Base-by-base conservation (phyloP, 2,888 invertebrate species). In the Parnassius orleans region DNA sequence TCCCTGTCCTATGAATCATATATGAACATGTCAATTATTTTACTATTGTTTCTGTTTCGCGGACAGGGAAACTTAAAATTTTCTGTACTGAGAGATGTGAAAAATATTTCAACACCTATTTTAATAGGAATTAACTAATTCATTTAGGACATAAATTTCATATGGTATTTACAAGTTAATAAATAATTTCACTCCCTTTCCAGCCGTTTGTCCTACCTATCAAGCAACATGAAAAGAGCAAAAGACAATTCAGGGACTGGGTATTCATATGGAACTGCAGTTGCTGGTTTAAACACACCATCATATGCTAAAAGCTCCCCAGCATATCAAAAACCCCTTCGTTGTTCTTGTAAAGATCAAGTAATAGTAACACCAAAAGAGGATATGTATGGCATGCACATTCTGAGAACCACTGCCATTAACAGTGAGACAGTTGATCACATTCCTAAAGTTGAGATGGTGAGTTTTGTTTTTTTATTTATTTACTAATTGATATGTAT, bases 211-310 rank as follows among this genome's bases (percentile, higher is more conserved):
- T 69, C 80, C 14, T 83, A 83, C 69, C 66, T 81, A 47, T 79
- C 86, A 7, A 76, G 69, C 64, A 86, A 78, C 67, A 85, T 79
- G 67, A 91, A 90, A 66, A 74, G 90, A 1, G 87, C 82, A 11
- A 91, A 90, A 75, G 90, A 90, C 71, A 90, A 87, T 71, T 82
- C 87, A 0, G 87, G 90, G 12, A 80, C 84, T 0, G 87, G 88
- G 1, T 90, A 89, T 65, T 88, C 89, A 0, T 90, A 90, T 65
- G 89, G 90, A 1, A 78, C 84, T 12, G 86, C 88, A 2, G 70
- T 89, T 11, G 86, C 87, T 1, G 78, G 82, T 3, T 73, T 87
- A 2, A 71, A 78, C 44, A 72, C 71, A 50, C 66, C 75, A 2
- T 72, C 77, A 1, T 58, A 69, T 1, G 67, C 72, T 9, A 80